Conservation (phyloP, 2,113 vertebrate genomes). For the Lota lota region DNA sequence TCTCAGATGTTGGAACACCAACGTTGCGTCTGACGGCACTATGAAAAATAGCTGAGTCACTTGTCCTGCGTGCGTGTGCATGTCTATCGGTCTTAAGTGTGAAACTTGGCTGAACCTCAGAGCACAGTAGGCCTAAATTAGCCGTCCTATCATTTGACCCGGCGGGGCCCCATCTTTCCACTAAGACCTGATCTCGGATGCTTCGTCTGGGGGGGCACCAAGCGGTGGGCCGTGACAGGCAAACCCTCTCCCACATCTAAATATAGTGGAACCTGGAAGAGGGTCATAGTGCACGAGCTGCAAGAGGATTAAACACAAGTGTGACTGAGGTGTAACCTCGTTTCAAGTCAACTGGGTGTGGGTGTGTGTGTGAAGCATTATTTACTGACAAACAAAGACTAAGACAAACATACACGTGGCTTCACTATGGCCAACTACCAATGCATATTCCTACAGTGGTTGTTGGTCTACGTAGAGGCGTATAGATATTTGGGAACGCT, state of each 20-base stretch:
- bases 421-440: too few relatives aligned
- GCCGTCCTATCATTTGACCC: conserved; percentile 9
- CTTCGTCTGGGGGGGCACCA: conserved; percentile 19
- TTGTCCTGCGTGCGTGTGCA: conserved; percentile 23
- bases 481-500: too few relatives aligned
- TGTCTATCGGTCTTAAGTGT: conserved; percentile 2
- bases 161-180: conserved; percentile 37
- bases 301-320: conserved; percentile 38
- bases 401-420: too few relatives aligned
- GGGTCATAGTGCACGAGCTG: conserved; percentile 31
- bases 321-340: conserved; percentile 31
- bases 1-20: too few relatives aligned
- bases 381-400: too few relatives aligned
- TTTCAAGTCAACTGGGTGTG: conserved; percentile 12
- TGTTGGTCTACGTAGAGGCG: too few relatives aligned
- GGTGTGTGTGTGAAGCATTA: background rate
- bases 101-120: background rate
- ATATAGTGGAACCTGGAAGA: conserved; percentile 43
- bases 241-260: conserved; percentile 40
- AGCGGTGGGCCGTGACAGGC: conserved; percentile 35
- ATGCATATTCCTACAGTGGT: too few relatives aligned
- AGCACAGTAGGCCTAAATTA: too few relatives aligned
- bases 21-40: background rate
- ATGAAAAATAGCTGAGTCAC: conserved; percentile 7
- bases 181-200: background rate